Base-by-base conservation (phyloP, 2,888 invertebrate species). In the Synanthedon formicaeformis region DNA sequence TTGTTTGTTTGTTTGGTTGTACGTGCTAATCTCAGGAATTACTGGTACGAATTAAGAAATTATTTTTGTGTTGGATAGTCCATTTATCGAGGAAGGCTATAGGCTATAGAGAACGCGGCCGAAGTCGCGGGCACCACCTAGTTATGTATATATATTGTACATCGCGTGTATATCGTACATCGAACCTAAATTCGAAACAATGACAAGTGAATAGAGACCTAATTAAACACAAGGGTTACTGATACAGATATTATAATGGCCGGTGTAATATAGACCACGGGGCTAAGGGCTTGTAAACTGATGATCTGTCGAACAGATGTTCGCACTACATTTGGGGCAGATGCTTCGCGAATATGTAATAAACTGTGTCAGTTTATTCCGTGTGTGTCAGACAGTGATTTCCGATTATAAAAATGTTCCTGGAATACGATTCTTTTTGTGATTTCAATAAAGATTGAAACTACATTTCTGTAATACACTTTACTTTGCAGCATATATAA, bases 201-300 rank as follows among this genome's bases (percentile, higher is more conserved):
- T 65, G 78, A 80, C 81, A 81, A 79, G 69, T 82, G 81, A 85
- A 84, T 85, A 80, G 77, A 66, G 62, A 61, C 77, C 77, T 84
- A 86, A 84, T 86, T 85, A 85, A 75, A 75, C 64, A 63, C 63
- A 68, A 75, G 78, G 74, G 76, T 64, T 69, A 63, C 58, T 69
- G 65, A 71, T 72, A 75, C 34, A 34, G 2, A 34, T 34, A 34
- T 34, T 74, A 73, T 67, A 71, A 72, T 68, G 63, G 68, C 62
- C 59, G 61, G 57, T 64, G 65, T 68, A 54, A 48, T 65, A 64
- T 73, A 72, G 73, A 75, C 78, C 78, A 75, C 72, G 68, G 67
- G 67, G 67, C 67, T 67, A 66, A 75, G 74, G 72, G 71, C 67
- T 48, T 48, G 34, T 23, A 34, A 34, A 34, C 34, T 34, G 6